Base-by-base conservation (phyloP, 2,888 invertebrate species). In the Galeopsomyia nigrocyanea region DNA sequence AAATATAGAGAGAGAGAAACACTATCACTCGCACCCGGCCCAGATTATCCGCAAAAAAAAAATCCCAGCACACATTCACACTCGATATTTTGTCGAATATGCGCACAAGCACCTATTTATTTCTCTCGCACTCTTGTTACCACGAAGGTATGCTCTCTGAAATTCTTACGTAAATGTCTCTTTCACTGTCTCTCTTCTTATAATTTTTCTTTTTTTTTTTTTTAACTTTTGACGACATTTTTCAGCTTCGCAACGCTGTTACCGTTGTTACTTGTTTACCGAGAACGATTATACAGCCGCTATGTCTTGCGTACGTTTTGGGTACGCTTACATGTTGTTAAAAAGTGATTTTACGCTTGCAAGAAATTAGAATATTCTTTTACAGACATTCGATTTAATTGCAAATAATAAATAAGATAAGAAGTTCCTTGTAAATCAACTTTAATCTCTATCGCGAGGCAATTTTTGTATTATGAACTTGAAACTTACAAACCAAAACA, bases 111-210 rank as follows among this genome's bases (percentile, higher is more conserved):
- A 74, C 70, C 60, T 68, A 26, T 74, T 74, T 74, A 74, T 74
- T 69, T 73, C 73, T 39, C 39, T 73, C 53, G 69, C 69, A 69
- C 69, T 69, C 65, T 69, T 73, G 73, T 39, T 66, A 69, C 69
- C 39, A 39, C 39, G 39, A 73, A 73, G 73, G 73, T 73, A 73
- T 73, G 73, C 73, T 69, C 68, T 73, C 73, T 73, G 61, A 73
- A 26, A 69, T 73, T 73, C 73, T 73, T 73, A 68, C 47, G 68
- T 73, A 68, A 68, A 73, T 73, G 68, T 73, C 68, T 72, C 57
- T 65, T 58, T 49, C 21, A 19, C 49, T 57, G 3, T 56, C 49
- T 49, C 49, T 57, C 26, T 57, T 14, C n/a, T 57, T 49, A 31
- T 14, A 49, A 10, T 16, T 39, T 17, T 53, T 16, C 53, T 57